A percentile compares a stretch with the other conserved stretches of the same genome.
Conservation (phyloP, 2,797 vertebrate genomes). For the Pipistrellus nathusii region DNA sequence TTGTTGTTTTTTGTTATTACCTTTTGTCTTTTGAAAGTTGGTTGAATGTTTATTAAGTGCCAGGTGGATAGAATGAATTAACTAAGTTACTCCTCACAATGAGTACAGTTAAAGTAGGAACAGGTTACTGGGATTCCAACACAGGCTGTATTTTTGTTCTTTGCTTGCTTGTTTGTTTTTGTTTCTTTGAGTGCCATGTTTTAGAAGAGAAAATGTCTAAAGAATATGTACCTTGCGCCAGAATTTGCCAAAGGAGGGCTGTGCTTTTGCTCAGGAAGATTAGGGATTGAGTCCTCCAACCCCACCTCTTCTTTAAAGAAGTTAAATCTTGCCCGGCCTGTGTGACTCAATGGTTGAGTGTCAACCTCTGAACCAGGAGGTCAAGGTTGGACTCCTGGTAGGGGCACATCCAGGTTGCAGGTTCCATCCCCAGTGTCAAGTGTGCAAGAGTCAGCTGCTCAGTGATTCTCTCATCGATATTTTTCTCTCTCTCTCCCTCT, state of each 20-base stretch:
- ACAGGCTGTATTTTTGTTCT: background rate
- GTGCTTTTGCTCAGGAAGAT: background rate
- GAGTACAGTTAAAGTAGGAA: background rate
- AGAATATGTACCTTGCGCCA: background rate
- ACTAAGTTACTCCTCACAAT: background rate
- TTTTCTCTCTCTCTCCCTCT: no score
- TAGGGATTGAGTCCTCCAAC: background rate
- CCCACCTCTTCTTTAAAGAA: background rate
- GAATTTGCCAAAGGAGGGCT: slow-evolving; percentile 18
- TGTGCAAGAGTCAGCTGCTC: no score
- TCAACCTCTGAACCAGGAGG: no score
- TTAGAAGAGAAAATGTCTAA: background rate
- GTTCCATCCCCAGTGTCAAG: no score
- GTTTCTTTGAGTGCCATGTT: background rate
- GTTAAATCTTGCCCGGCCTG: background rate
- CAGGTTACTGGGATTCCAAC: background rate
- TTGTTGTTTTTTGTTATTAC: no score
- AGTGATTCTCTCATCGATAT: no score
- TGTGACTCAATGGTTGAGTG: background rate
- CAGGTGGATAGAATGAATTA: background rate
- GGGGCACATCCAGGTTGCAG: no score
- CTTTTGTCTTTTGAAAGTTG: slow-evolving; percentile 10
- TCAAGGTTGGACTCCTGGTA: no score
- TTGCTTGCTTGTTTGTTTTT: no score
- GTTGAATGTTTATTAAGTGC: background rate